A percentile compares a stretch with the other conserved stretches of the same genome.
Conservation (phyloP, 2,797 vertebrate genomes). For the Choloepus didactylus region DNA sequence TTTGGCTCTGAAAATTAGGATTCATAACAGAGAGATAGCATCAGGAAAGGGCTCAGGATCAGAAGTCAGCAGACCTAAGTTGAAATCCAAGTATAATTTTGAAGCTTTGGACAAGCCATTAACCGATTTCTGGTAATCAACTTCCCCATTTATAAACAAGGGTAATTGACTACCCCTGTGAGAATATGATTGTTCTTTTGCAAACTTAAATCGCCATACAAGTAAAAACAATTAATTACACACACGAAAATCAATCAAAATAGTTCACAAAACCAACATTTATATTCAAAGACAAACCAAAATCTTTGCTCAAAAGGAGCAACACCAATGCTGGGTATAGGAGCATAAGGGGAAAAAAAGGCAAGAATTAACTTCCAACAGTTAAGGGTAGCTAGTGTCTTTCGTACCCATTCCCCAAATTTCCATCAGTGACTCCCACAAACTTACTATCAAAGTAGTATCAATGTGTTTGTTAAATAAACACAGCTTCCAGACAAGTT, state of each 20-base stretch:
- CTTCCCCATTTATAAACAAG: background rate
- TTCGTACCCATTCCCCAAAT: background rate
- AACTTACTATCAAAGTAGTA: constrained; percentile 2
- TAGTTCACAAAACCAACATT: constrained; percentile 9
- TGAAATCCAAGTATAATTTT: constrained; percentile 35
- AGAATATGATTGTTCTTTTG: constrained; percentile 9
- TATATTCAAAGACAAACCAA: constrained; percentile 17
- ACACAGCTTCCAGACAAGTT: constrained; percentile 1
- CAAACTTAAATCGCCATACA: background rate
- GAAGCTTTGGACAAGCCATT: background rate
- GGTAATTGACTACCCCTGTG: background rate
- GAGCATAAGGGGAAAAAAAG: background rate
- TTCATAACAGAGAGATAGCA: constrained; percentile 4
- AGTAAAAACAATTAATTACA: background rate
- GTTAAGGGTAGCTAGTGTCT: background rate
- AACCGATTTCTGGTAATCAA: background rate
- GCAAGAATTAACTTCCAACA: constrained; percentile 28
- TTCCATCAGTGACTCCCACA: background rate
- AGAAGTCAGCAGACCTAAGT: background rate
- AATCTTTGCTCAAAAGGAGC: constrained; percentile 40
- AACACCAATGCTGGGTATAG: background rate
- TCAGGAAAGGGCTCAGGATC: background rate
- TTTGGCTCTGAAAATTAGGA: constrained; percentile 42
- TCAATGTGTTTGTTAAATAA: constrained; percentile 45
- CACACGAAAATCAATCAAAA: constrained; percentile 20